Percentiles rank a stretch among this genome's conserved stretches.
phyloP scores from a whole-genome alignment of 2,113 vertebrate species.

The Dascyllus trimaculatus region DNA sequence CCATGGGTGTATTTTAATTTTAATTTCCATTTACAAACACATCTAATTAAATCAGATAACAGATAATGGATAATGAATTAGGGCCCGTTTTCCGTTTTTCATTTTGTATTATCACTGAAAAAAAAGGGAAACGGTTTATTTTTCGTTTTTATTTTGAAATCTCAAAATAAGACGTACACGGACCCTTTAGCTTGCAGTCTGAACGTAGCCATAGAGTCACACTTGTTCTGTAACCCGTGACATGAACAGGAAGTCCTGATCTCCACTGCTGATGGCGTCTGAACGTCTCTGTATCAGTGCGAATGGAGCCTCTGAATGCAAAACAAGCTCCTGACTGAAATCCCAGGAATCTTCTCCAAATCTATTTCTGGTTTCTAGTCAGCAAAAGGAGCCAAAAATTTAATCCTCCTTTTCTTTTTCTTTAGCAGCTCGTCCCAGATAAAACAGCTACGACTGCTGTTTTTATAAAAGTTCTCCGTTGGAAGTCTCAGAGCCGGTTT shows the following conservation, averaged over 20 bases:
- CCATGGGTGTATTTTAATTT: too few species aligned
- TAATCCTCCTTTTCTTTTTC: background rate
- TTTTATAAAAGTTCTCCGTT: background rate
- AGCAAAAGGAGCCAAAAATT: background rate
- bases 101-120: too few species aligned
- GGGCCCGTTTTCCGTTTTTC: too few species aligned
- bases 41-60: too few species aligned
- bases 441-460: background rate
- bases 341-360: background rate
- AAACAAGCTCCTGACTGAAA: background rate
- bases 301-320: background rate
- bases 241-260: background rate
- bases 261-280: background rate
- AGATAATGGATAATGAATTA: too few species aligned
- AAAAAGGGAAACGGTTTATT: too few species aligned
- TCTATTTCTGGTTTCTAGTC: background rate
- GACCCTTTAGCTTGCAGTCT: too few species aligned
- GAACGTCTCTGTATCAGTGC: too few species aligned
- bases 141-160: too few species aligned
- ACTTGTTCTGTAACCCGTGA: background rate
- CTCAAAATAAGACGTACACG: too few species aligned
- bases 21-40: too few species aligned
- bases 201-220: too few species aligned
- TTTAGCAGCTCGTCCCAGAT: constrained; percentile 9
- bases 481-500: background rate